A percentile compares a stretch with the other conserved stretches of the same genome.
Conservation (phyloP, 64 coral and sea anemone genomes). For the Dendrophyllia cribrosa region DNA sequence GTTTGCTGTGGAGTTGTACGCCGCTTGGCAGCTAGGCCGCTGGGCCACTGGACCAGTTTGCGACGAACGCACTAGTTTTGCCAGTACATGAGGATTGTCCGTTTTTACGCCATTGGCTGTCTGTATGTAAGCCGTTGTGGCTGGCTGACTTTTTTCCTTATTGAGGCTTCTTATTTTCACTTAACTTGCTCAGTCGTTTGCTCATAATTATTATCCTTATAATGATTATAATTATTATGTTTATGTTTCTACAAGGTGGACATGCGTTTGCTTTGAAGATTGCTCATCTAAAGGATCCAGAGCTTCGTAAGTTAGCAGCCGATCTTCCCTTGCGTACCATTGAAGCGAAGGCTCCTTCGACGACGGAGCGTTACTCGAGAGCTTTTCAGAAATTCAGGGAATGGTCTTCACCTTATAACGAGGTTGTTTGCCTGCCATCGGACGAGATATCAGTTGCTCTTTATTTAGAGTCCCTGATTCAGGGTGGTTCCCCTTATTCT, state of each 20-base stretch:
- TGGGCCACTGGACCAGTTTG: not conserved
- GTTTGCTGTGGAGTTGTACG: slow-evolving; percentile 16
- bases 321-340: slow-evolving; percentile 30
- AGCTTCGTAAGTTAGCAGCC: slow-evolving; percentile 22
- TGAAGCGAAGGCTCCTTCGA: slow-evolving; percentile 36
- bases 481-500: slow-evolving; percentile 35
- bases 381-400: slow-evolving; percentile 50
- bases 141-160: not conserved
- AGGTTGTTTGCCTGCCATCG: slow-evolving; percentile 13
- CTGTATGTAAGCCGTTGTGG: not conserved
- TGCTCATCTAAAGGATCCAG: slow-evolving; percentile 22
- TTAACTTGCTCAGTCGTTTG: not conserved
- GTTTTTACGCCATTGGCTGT: not conserved
- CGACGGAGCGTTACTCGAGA: slow-evolving; percentile 57
- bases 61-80: slow-evolving; percentile 18
- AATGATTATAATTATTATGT: not conserved
- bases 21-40: slow-evolving; percentile 21
- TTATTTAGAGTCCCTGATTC: slow-evolving; percentile 54
- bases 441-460: slow-evolving; percentile 31
- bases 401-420: slow-evolving; percentile 20
- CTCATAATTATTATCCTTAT: slow-evolving; percentile 12
- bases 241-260: slow-evolving; percentile 35
- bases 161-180: slow-evolving; percentile 13
- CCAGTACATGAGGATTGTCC: not conserved
- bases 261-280: slow-evolving; percentile 4